These are phyloP conservation scores for Mobula hypostoma DNA, from an alignment of 2,113 vertebrate species.

Conservation along the genomic window DNA sequence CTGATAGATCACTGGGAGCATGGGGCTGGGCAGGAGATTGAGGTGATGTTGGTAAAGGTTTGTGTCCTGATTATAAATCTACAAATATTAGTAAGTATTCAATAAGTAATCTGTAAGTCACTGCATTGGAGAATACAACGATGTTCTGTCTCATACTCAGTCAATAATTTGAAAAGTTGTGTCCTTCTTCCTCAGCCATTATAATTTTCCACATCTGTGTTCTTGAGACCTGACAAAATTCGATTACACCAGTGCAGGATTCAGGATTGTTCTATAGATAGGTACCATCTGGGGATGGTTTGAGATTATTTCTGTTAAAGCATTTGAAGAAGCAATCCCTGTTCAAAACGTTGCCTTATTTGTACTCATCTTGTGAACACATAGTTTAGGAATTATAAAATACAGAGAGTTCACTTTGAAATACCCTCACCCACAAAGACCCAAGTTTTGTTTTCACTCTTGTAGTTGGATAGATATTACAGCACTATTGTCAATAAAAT, in stretches of 20 bases:
- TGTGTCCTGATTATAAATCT: not conserved
- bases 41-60: too few species aligned
- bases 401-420: not conserved
- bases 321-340: not conserved
- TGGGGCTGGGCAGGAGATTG: too few species aligned
- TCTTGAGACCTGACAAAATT: constrained; percentile 24
- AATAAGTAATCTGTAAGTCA: not conserved
- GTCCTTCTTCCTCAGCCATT: not conserved
- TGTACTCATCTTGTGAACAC: not conserved
- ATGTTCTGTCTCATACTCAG: not conserved
- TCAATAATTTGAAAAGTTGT: not conserved
- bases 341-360: not conserved
- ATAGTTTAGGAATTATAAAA: not conserved
- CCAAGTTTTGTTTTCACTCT: not conserved
- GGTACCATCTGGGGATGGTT: not conserved
- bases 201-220: constrained; percentile 9
- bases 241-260: not conserved
- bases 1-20: too few species aligned
- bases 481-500: not conserved
- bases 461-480: not conserved
- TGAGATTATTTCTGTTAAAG: not conserved
- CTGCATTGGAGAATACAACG: not conserved
- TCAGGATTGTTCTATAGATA: not conserved
- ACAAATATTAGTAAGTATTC: not conserved
- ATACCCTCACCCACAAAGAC: not conserved